Conservation (phyloP, 2,888 invertebrate species). For the Plagodis pulveraria region DNA sequence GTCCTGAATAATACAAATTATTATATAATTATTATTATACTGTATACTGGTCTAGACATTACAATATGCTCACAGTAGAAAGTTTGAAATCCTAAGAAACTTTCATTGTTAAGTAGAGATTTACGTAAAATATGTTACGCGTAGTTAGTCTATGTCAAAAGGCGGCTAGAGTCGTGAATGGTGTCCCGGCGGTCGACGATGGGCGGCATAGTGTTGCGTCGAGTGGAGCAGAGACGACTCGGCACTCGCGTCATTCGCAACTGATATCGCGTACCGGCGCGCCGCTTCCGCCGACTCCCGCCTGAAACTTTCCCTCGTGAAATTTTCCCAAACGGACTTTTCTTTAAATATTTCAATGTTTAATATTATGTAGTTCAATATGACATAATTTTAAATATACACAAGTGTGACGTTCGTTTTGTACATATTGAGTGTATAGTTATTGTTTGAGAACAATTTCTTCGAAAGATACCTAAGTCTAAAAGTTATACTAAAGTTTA, state of each 20-base stretch:
- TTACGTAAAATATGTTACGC: conserved; percentile 2
- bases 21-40: too few species aligned
- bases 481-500: background rate
- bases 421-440: too few species aligned
- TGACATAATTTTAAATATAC: too few species aligned
- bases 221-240: background rate
- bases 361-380: too few species aligned
- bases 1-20: too few species aligned
- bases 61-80: conserved; percentile 5
- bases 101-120: conserved; percentile 18
- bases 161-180: conserved; percentile 27
- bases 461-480: background rate
- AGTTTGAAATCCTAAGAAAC: conserved; percentile 5
- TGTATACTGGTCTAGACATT: too few species aligned
- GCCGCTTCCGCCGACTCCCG: conserved; percentile 52
- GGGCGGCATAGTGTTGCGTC: background rate
- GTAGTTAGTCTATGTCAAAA: conserved; percentile 8
- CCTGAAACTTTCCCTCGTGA: conserved; percentile 66
- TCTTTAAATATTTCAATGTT: too few species aligned
- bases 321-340: conserved; percentile 31
- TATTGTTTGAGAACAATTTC: background rate
- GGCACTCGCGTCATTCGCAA: conserved; percentile 60
- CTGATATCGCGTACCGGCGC: conserved; percentile 59
- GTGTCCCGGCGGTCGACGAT: conserved; percentile 35
- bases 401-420: too few species aligned